Evolutionary conservation across 2,797 vertebrate species (phyloP).

Genomic region (Sternarchorhynchus goeldii): DNA sequence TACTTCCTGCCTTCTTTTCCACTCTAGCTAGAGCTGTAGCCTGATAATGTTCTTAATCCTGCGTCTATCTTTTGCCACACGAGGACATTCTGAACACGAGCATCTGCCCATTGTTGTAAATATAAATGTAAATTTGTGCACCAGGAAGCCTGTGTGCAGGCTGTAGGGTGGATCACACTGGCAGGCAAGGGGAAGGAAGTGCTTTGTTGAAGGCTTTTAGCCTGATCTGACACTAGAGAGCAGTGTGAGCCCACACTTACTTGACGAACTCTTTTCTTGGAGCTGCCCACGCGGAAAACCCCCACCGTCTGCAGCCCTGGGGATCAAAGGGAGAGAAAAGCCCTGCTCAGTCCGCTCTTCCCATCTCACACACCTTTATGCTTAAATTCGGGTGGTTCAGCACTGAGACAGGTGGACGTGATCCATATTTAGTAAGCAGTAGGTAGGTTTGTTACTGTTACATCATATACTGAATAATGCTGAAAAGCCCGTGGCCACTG

Average conservation of each 20-base stretch:
- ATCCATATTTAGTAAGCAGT: background rate
- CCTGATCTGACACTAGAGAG: slow-evolving; percentile 36
- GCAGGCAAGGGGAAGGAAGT: background rate
- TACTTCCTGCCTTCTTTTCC: too few species aligned
- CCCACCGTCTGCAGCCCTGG: slow-evolving; percentile 88
- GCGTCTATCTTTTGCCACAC: too few species aligned
- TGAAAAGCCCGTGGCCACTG: background rate
- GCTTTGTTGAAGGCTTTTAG: background rate
- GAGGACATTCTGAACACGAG: too few species aligned
- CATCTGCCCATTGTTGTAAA: too few species aligned
- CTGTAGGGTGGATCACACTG: background rate
- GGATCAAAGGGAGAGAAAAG: slow-evolving; percentile 26
- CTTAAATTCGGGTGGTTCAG: background rate
- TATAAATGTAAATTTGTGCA: too few species aligned
- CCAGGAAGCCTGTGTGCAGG: background rate
- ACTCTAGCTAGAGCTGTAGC: too few species aligned
- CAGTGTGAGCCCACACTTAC: slow-evolving; percentile 68
- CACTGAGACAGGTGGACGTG: background rate
- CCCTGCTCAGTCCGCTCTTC: background rate
- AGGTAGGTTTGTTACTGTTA: background rate
- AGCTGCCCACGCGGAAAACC: slow-evolving; percentile 89
- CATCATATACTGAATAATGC: background rate
- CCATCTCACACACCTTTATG: slow-evolving; percentile 17
- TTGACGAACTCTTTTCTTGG: slow-evolving; percentile 87
- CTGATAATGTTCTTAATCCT: too few species aligned